A percentile compares a stretch with the other conserved stretches of the same genome.
These are phyloP conservation scores for Physella acuta DNA, from an alignment of 1,140 invertebrate species.

Conservation along the genomic window DNA sequence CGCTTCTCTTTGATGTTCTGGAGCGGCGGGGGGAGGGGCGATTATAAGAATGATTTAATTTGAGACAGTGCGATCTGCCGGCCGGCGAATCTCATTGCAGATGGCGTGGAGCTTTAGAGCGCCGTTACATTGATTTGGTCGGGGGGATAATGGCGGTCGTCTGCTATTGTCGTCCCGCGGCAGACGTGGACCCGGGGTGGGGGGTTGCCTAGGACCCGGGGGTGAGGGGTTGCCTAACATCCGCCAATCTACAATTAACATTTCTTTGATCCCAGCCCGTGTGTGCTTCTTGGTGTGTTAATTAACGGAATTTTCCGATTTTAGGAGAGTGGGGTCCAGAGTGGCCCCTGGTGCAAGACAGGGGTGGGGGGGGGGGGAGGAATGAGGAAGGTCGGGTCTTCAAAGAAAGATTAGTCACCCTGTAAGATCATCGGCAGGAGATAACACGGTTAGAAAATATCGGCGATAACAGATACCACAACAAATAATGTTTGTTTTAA, in stretches of 20 bases:
- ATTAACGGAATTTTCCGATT: not conserved
- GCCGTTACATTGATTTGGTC: not conserved
- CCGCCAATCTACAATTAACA: not conserved
- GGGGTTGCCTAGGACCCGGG: not conserved
- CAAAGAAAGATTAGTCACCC: too few species aligned
- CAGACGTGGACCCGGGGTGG: not conserved
- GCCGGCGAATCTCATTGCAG: too few species aligned
- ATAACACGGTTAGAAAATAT: too few species aligned
- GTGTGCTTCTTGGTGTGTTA: not conserved
- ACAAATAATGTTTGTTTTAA: too few species aligned
- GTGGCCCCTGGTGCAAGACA: too few species aligned
- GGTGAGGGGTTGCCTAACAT: not conserved
- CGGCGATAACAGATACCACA: too few species aligned
- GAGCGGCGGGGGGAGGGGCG: too few species aligned
- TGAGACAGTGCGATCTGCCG: too few species aligned
- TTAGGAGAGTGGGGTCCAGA: too few species aligned
- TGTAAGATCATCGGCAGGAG: too few species aligned
- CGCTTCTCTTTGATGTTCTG: slow-evolving; percentile 1
- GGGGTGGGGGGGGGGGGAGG: too few species aligned
- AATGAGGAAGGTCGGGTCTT: too few species aligned
- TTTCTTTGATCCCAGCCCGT: not conserved
- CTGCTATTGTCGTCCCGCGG: not conserved
- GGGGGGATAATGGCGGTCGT: not conserved
- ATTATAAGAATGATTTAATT: not conserved
- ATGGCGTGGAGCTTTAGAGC: not conserved